phyloP scores from a whole-genome alignment of 92 coral and sea anemone genomes.

The Palythoa grandiflora region DNA sequence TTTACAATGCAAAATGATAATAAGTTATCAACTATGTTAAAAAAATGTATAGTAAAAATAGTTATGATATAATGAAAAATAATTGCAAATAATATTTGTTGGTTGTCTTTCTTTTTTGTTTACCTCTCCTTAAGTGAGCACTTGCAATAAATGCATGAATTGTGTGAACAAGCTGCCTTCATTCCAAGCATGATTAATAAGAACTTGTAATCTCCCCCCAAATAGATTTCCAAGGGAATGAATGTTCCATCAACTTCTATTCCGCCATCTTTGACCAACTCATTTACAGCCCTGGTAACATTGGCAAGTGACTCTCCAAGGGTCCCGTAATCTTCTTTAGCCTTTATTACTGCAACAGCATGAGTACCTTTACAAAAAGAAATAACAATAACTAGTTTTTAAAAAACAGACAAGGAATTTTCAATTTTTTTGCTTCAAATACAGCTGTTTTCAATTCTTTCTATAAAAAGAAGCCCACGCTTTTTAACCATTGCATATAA shows the following conservation, averaged over 20 bases:
- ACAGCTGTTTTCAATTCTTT: not conserved
- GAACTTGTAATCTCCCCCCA: not conserved
- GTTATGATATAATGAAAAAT: not conserved
- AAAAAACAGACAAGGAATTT: not conserved
- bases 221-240: not conserved
- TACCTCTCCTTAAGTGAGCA: slow-evolving; percentile 9
- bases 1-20: not conserved
- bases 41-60: too few species aligned
- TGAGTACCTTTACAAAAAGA: not conserved
- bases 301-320: slow-evolving; percentile 4
- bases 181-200: not conserved
- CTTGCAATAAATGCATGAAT: slow-evolving; percentile 7
- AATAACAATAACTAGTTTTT: too few species aligned
- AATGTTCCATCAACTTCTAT: not conserved
- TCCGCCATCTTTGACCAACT: not conserved
- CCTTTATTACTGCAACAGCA: not conserved
- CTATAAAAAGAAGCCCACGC: not conserved
- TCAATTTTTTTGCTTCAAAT: not conserved
- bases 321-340: not conserved
- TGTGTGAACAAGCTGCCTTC: not conserved
- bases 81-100: not conserved
- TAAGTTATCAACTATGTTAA: not conserved
- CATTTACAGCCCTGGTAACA: slow-evolving; percentile 5
- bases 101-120: not conserved
- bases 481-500: not conserved